Conservation (phyloP, 2,113 vertebrate genomes). For the Pimephales promelas region DNA sequence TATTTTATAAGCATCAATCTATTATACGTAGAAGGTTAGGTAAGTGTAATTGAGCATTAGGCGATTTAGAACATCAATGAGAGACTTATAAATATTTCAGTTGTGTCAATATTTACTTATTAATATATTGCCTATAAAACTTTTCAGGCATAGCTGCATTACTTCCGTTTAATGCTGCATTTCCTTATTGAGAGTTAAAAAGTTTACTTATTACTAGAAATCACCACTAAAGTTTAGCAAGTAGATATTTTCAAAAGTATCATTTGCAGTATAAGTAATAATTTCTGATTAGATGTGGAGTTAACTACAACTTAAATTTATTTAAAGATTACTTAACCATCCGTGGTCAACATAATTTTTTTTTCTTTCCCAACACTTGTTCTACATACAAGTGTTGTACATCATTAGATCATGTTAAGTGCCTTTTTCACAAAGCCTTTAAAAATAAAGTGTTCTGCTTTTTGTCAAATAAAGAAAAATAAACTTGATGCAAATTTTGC, state of each 20-base stretch:
- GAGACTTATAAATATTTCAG: conserved; percentile 24
- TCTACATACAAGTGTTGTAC: too few relatives aligned
- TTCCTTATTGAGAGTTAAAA: background rate
- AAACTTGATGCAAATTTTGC: too few relatives aligned
- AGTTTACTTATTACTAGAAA: background rate
- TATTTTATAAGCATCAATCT: conserved; percentile 26
- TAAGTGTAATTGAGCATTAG: conserved; percentile 24
- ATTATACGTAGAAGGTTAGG: background rate
- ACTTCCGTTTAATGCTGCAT: background rate
- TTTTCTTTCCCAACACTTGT: too few relatives aligned
- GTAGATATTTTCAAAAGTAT: background rate
- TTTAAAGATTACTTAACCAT: background rate
- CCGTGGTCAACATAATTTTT: too few relatives aligned
- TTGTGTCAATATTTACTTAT: conserved; percentile 12
- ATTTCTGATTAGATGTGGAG: background rate
- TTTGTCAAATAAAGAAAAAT: too few relatives aligned
- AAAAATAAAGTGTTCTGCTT: too few relatives aligned
- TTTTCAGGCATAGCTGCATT: background rate
- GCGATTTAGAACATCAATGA: conserved; percentile 19
- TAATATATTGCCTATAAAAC: background rate
- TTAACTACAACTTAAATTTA: background rate
- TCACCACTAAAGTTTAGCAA: background rate
- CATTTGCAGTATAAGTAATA: too few relatives aligned
- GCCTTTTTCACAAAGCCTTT: too few relatives aligned
- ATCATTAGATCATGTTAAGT: too few relatives aligned